phyloP scores from a whole-genome alignment of 2,888 invertebrate genomes.

The Aradus depressus region DNA sequence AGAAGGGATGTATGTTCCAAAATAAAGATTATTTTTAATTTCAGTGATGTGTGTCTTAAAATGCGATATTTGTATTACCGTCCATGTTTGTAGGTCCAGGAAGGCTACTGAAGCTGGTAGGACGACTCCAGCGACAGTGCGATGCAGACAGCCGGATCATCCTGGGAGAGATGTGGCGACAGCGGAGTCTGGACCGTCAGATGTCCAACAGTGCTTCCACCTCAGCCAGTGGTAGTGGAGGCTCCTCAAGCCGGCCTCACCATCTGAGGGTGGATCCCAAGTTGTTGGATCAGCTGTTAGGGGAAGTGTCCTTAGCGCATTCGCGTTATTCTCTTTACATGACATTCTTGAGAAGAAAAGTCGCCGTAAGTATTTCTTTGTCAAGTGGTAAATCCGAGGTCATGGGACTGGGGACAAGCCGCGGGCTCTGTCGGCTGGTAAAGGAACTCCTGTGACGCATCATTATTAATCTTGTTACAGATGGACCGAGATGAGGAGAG shows the following conservation, averaged over 20 bases:
- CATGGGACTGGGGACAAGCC: too few relatives aligned
- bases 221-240: too few relatives aligned
- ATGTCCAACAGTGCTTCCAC: conserved; percentile 1
- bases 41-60: background rate
- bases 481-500: conserved; percentile 30
- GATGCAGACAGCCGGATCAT: conserved; percentile 53
- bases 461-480: background rate
- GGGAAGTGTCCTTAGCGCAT: conserved; percentile 85
- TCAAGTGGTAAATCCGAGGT: too few relatives aligned
- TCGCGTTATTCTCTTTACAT: conserved; percentile 83
- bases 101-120: conserved; percentile 55
- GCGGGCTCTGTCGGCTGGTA: too few relatives aligned
- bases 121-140: conserved; percentile 65
- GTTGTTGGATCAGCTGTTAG: conserved; percentile 73
- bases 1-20: background rate
- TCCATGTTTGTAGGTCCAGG: conserved; percentile 46
- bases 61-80: background rate
- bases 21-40: background rate
- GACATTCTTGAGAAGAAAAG: conserved; percentile 68
- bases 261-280: conserved; percentile 50
- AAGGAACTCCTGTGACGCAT: too few relatives aligned
- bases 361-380: conserved; percentile 44
- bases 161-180: conserved; percentile 59
- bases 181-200: conserved; percentile 45
- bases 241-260: conserved; percentile 3